Conservation (phyloP, 2,888 invertebrate species). For the Neocrepidodera transversa region DNA sequence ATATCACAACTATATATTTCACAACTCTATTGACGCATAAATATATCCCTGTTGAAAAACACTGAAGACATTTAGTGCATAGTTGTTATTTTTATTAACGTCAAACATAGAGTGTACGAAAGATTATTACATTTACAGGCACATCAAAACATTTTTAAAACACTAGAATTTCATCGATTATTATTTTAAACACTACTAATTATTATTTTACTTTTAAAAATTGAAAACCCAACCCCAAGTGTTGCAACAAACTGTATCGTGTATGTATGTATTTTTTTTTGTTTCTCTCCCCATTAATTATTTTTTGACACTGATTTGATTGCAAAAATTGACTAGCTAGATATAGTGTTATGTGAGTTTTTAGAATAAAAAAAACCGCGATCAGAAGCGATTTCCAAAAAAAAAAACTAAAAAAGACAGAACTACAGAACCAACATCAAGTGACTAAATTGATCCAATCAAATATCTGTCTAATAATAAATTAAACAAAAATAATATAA, state of each 20-base stretch:
- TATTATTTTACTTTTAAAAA: constrained; percentile 19
- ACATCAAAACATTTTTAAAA: constrained; percentile 50
- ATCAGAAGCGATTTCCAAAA: not conserved
- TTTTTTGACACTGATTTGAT: constrained; percentile 22
- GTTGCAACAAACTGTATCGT: constrained; percentile 2
- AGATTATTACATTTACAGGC: constrained; percentile 53
- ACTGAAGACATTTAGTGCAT: constrained; percentile 50
- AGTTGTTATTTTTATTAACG: constrained; percentile 45
- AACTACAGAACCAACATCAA: not conserved
- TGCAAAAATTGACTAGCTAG: constrained; percentile 28
- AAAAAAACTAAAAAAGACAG: not conserved
- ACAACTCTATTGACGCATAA: constrained; percentile 52
- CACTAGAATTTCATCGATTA: constrained; percentile 29
- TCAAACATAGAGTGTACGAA: constrained; percentile 53
- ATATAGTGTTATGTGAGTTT: constrained; percentile 17
- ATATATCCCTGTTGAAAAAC: constrained; percentile 49
- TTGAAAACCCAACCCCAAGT: constrained; percentile 24
- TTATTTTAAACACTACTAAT: constrained; percentile 24
- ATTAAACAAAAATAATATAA: not conserved
- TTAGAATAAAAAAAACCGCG: constrained; percentile 17
- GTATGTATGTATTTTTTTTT: constrained; percentile 4
- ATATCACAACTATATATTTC: constrained; percentile 56
- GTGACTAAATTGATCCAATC: too few species aligned
- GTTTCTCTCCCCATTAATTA: not conserved
- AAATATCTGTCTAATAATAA: not conserved